Base-by-base conservation (phyloP, 2,797 vertebrate genomes). In the Enteromius treurensis region DNA sequence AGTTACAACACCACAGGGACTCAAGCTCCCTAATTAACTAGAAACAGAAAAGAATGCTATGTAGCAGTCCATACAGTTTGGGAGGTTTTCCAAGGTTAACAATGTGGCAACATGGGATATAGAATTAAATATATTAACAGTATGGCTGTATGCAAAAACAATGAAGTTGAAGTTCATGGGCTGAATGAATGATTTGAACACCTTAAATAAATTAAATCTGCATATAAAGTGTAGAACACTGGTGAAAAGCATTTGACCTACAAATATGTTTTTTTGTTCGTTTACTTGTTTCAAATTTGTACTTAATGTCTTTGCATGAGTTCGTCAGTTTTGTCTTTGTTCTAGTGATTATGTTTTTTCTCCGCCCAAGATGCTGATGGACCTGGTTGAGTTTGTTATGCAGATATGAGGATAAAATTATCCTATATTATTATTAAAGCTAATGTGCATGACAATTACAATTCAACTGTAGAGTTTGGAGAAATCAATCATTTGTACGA, bases 401-500 rank as follows among this genome's bases (percentile, higher is more conserved):
- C 53, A 86, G 76, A 68, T 70, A 88, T 51, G 74, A 21, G 88
- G 34, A 90, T 91, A 86, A 89, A 89, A 89, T 90, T n/a, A n/a
- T n/a, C n/a, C n/a, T n/a, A n/a, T n/a, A n/a, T n/a, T n/a, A n/a
- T n/a, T n/a, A n/a, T n/a, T 89, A 73, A 91, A 88, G 58, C 83
- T 76, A 77, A 83, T 76, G 5, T 73, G 87, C 88, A 89, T 90
- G 89, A 90, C 91, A 92, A 94, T 92, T 89, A 88, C 86, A 88
- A 86, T 58, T 64, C 85, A 89, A 87, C 88, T 77, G 89, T 88
- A 84, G 85, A 89, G 85, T 78, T 86, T 79, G 90, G 91, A 89
- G 91, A 92, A 95, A 96, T 95, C 94, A 94, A 96, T 96, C 93
- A 90, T 88, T 92, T 91, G 90, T 92, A 96, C 94, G 91, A 93